phyloP scores from a whole-genome alignment of 2,113 vertebrate genomes.

The Saguinus imperator region DNA sequence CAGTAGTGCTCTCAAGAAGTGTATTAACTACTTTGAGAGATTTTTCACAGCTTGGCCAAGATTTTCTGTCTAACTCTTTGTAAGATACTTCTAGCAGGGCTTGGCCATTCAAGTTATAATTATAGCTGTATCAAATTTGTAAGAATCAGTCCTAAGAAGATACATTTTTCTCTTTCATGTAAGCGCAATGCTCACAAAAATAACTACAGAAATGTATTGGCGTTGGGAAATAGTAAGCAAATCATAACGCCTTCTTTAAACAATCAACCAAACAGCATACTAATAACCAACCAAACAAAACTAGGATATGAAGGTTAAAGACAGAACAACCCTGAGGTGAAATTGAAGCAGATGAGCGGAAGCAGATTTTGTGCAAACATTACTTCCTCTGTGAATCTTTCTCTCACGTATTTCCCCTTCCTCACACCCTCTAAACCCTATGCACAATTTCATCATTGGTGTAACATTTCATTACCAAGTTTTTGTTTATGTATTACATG shows the following conservation, averaged over 20 bases:
- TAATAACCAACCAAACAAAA: neutral
- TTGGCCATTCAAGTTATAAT: neutral
- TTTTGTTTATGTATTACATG: neutral
- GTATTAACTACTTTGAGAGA: neutral
- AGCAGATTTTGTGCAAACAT: neutral
- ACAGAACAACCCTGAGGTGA: neutral
- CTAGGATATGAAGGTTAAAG: neutral
- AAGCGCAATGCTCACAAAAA: neutral
- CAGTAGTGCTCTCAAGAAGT: neutral
- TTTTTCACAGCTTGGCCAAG: neutral
- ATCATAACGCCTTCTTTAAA: neutral
- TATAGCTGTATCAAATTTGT: neutral
- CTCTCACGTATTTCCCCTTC: neutral
- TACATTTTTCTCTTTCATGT: neutral
- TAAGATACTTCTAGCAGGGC: neutral
- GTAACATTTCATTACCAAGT: neutral
- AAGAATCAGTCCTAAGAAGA: neutral
- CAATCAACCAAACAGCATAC: neutral
- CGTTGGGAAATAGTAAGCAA: neutral
- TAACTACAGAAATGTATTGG: neutral
- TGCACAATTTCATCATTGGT: neutral
- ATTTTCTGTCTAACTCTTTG: neutral
- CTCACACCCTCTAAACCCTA: neutral
- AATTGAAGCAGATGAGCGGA: neutral
- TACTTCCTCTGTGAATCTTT: neutral